These are phyloP conservation scores for Ia io DNA, from an alignment of 2,113 vertebrate species.

Conservation along the genomic window DNA sequence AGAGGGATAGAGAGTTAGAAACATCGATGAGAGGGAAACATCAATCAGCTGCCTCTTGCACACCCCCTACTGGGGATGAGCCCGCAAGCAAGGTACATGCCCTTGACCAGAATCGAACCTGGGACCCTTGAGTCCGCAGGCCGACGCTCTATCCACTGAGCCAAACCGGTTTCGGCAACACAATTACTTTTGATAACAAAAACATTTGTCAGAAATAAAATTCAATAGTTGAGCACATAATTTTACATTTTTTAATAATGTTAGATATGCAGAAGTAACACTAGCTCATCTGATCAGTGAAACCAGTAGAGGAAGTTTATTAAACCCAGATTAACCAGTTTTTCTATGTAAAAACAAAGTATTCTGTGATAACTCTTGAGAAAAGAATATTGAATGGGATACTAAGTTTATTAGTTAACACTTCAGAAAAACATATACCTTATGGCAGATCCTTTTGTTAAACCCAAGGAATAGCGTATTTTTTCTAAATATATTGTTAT, in stretches of 20 bases:
- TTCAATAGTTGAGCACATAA: neutral
- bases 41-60: too few relatives aligned
- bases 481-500: too few relatives aligned
- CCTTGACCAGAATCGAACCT: too few relatives aligned
- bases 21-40: too few relatives aligned
- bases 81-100: too few relatives aligned
- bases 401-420: neutral
- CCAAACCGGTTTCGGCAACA: too few relatives aligned
- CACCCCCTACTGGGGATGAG: too few relatives aligned
- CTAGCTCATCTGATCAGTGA: neutral
- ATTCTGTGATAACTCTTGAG: neutral
- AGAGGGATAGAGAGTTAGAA: too few relatives aligned
- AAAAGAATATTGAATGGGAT: neutral
- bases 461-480: neutral
- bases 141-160: too few relatives aligned
- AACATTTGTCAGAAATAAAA: neutral
- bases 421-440: conserved; percentile 1
- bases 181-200: neutral
- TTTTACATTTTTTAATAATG: conserved; percentile 1
- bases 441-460: neutral
- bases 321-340: neutral
- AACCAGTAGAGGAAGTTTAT: neutral
- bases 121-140: too few relatives aligned
- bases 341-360: neutral
- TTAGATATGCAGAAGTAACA: neutral